phyloP scores from a whole-genome alignment of 2,888 invertebrate genomes.

The Carpatolechia fugitivella region DNA sequence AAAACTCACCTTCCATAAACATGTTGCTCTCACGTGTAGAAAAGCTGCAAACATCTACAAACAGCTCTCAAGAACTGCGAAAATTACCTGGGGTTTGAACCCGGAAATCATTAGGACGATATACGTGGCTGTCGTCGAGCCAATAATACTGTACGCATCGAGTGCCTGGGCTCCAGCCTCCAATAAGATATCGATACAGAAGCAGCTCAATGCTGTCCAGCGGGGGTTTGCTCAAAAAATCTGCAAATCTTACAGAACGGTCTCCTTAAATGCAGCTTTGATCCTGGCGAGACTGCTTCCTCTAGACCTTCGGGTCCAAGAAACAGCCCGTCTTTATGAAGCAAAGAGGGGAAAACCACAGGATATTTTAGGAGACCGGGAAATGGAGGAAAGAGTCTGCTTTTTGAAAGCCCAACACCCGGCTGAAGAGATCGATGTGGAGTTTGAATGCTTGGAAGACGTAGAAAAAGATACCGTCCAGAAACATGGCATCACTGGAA shows the following conservation, averaged over 20 bases:
- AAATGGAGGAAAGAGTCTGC: background rate
- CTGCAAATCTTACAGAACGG: background rate
- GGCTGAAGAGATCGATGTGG: background rate
- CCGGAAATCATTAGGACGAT: too few species aligned
- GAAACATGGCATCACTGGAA: background rate
- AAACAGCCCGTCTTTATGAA: constrained; percentile 2
- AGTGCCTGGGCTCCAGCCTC: background rate
- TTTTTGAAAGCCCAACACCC: background rate
- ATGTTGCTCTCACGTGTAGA: background rate
- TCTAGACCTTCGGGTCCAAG: constrained; percentile 4
- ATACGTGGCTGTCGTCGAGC: background rate
- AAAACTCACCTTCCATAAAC: background rate
- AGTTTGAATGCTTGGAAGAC: background rate
- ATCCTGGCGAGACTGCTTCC: constrained; percentile 8
- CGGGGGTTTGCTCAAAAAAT: background rate
- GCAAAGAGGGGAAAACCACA: background rate
- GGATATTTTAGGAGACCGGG: background rate
- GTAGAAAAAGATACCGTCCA: too few species aligned
- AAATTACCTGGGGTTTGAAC: too few species aligned
- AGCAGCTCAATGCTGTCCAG: background rate
- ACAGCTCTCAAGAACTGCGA: background rate
- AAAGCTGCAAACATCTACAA: background rate
- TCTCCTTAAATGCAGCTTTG: constrained; percentile 8
- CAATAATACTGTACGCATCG: background rate
- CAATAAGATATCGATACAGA: background rate